phyloP scores from a whole-genome alignment of 1,140 invertebrate species.

The Drosophila nannoptera region DNA sequence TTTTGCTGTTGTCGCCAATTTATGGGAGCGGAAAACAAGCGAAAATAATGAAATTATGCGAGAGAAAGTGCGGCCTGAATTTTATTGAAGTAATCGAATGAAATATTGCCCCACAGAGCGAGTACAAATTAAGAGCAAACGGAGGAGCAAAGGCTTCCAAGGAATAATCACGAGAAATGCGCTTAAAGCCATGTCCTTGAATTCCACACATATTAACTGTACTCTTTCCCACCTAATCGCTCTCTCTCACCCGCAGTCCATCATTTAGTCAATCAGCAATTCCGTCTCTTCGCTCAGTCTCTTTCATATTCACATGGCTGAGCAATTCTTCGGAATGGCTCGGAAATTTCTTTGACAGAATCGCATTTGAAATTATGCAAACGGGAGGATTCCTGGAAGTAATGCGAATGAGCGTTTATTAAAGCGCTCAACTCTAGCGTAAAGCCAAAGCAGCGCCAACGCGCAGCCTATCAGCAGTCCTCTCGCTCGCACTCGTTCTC shows the following conservation, averaged over 20 bases:
- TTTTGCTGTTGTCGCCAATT: slow-evolving; percentile 46
- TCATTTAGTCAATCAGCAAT: too few species aligned
- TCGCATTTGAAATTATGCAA: slow-evolving; percentile 2
- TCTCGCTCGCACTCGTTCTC: background rate
- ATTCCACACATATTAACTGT: too few species aligned
- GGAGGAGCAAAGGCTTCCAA: too few species aligned
- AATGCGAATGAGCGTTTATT: slow-evolving; percentile 14
- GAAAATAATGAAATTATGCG: slow-evolving; percentile 41
- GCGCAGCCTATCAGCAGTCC: background rate
- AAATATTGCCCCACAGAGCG: too few species aligned
- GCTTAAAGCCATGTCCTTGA: too few species aligned
- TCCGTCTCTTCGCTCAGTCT: background rate
- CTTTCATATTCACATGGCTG: background rate
- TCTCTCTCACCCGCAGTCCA: too few species aligned
- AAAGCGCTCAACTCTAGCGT: slow-evolving; percentile 18
- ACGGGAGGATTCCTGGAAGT: slow-evolving; percentile 1
- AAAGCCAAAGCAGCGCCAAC: slow-evolving; percentile 3
- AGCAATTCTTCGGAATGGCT: background rate
- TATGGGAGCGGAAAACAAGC: slow-evolving; percentile 45
- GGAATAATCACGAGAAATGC: too few species aligned
- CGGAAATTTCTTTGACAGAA: background rate
- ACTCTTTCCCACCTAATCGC: too few species aligned
- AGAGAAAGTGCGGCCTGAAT: background rate
- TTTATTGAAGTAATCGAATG: slow-evolving; percentile 1
- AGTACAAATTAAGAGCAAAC: too few species aligned